phyloP scores from a whole-genome alignment of 2,113 vertebrate species.

The Heptranchias perlo region DNA sequence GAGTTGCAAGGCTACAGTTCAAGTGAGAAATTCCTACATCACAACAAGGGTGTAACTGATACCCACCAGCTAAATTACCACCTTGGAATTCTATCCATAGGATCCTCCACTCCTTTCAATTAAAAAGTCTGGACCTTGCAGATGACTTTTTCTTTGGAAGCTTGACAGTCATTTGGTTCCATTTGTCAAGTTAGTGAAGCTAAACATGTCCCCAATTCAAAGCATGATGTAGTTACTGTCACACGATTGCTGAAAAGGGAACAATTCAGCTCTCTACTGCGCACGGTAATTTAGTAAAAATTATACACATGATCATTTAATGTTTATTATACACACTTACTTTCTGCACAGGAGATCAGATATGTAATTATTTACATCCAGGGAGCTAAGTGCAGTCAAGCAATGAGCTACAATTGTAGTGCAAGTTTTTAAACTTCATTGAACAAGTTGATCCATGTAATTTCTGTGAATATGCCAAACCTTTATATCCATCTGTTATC shows the following conservation, averaged over 20 bases:
- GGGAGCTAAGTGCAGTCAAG: background rate
- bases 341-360: background rate
- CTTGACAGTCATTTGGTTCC: background rate
- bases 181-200: background rate
- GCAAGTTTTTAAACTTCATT: background rate
- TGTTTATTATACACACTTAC: background rate
- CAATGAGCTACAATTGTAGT: background rate
- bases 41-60: background rate
- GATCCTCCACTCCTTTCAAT: background rate
- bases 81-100: background rate
- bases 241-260: background rate
- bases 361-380: constrained; percentile 17
- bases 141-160: background rate
- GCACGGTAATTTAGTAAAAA: background rate
- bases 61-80: background rate
- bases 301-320: background rate
- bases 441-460: background rate
- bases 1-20: background rate
- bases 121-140: background rate
- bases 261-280: background rate
- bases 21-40: background rate
- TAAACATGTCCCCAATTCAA: background rate
- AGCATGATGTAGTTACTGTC: background rate
- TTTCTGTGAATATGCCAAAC: background rate
- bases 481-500: background rate